A percentile compares a stretch with the other conserved stretches of the same genome.
Conservation (phyloP, 2,113 vertebrate genomes). For the Rhinopomastus cyanomelas region DNA sequence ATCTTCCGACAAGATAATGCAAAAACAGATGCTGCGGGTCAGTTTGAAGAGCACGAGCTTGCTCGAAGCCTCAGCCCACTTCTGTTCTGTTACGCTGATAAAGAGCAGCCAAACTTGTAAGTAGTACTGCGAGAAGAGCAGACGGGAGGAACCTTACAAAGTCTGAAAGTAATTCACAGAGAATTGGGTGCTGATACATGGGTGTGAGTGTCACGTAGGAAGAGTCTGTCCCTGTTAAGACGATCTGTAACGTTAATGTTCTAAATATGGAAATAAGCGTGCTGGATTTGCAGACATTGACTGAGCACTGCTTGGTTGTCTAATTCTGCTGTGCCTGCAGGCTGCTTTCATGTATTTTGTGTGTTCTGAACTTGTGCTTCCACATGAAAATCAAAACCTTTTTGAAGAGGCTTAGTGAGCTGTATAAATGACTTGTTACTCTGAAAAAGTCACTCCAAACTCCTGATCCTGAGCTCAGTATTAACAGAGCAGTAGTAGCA, state of each 20-base stretch:
- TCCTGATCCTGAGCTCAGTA: background rate
- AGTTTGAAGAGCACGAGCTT: conserved; percentile 97
- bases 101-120: conserved; percentile 95
- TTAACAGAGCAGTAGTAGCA: background rate
- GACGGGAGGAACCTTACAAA: background rate
- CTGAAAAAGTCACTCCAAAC: background rate
- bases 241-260: background rate
- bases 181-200: background rate
- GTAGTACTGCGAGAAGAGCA: conserved; percentile 49
- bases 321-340: conserved; percentile 6
- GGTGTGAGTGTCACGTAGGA: background rate
- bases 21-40: conserved; percentile 89
- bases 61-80: conserved; percentile 94
- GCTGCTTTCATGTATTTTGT: conserved; percentile 25
- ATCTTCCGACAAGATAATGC: conserved; percentile 98
- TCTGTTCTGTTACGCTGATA: conserved; percentile 95
- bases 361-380: background rate
- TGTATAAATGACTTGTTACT: background rate
- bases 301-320: conserved; percentile 15
- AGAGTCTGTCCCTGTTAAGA: background rate
- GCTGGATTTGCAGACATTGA: background rate
- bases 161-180: background rate
- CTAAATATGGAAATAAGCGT: background rate
- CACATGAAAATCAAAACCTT: background rate
- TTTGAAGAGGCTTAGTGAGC: background rate